These are phyloP conservation scores for Muschampia plurimacula DNA, from an alignment of 2,888 invertebrate species.

Conservation along the genomic window DNA sequence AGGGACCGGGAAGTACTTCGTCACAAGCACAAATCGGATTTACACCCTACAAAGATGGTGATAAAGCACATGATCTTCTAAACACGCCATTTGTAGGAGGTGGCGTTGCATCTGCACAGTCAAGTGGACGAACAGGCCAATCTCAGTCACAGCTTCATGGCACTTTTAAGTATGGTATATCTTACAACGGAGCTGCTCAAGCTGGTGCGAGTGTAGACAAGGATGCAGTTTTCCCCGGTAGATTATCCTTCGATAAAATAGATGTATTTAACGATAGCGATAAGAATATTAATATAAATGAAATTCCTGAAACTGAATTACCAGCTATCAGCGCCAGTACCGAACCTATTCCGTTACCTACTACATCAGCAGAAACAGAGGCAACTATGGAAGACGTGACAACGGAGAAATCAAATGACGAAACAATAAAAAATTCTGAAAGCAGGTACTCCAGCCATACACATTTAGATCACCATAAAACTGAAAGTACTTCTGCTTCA, in stretches of 20 bases:
- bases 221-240: constrained; percentile 76
- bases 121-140: constrained; percentile 90
- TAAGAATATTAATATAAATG: constrained; percentile 71
- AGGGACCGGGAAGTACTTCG: constrained; percentile 93
- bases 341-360: constrained; percentile 29
- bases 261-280: constrained; percentile 74
- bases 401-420: constrained; percentile 50
- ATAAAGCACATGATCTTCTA: constrained; percentile 78
- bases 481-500: constrained; percentile 50
- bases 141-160: constrained; percentile 94
- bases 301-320: constrained; percentile 1
- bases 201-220: constrained; percentile 91
- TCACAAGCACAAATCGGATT: constrained; percentile 96
- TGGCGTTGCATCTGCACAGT: constrained; percentile 92
- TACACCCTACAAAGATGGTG: constrained; percentile 89
- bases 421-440: constrained; percentile 56
- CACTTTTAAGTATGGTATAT: constrained; percentile 91
- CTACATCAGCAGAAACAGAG: constrained; percentile 37
- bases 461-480: constrained; percentile 73
- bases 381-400: constrained; percentile 36
- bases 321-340: neutral
- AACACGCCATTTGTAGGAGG: constrained; percentile 89
- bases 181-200: constrained; percentile 93
- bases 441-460: constrained; percentile 59
- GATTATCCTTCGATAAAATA: constrained; percentile 74